Evolutionary conservation across 92 coral and sea anemone genomes (phyloP).

Genomic region (Umimayanthus chanpuru): DNA sequence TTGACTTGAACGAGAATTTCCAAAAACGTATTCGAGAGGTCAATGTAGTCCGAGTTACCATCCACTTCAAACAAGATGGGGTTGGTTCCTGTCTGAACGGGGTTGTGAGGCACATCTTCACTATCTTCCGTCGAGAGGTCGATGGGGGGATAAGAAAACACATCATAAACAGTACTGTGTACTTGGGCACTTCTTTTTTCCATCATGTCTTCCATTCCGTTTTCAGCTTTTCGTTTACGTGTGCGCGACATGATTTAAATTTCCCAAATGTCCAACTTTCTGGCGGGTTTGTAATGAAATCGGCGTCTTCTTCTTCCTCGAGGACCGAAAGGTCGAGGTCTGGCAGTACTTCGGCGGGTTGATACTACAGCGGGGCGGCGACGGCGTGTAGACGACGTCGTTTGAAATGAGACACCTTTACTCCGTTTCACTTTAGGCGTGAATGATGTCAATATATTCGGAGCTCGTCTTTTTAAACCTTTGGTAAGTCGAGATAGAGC

Average conservation of each 20-base stretch:
- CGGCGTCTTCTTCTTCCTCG: neutral
- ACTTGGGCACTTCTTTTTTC: neutral
- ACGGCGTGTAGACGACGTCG: neutral
- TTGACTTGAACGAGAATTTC: no score
- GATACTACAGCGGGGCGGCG: neutral
- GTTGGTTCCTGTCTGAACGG: no score
- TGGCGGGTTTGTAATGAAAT: conserved; percentile 1
- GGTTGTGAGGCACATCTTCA: no score
- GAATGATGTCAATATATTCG: conserved; percentile 12
- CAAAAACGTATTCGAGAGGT: no score
- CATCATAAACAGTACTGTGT: no score
- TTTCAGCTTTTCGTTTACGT: neutral
- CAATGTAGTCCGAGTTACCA: no score
- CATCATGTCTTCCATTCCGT: neutral
- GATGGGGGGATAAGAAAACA: no score
- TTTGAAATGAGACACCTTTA: conserved; percentile 12
- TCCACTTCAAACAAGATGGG: no score
- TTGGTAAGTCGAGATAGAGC: neutral
- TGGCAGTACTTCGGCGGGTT: neutral
- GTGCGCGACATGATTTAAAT: no score
- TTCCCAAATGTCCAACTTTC: neutral
- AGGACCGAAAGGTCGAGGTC: neutral
- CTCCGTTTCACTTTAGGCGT: conserved; percentile 32
- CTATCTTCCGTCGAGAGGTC: neutral
- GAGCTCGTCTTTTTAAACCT: conserved; percentile 9